Evolutionary conservation across 2,113 vertebrate genomes (phyloP).

Genomic region (Cheirogaleus medius): DNA sequence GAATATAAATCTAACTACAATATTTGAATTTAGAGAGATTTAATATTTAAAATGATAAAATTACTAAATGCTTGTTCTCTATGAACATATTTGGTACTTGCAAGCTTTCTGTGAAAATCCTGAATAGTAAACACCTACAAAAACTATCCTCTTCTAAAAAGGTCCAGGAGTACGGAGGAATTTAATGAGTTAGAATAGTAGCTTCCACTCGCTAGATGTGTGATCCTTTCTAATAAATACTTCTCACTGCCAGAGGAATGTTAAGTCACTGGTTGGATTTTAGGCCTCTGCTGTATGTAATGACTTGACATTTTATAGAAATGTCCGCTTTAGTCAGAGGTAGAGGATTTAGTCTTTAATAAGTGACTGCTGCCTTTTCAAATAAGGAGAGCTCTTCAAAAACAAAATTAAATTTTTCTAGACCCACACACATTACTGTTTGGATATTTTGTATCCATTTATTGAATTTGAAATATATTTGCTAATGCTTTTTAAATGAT

Average conservation of each 20-base stretch:
- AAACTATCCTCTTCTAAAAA: not conserved
- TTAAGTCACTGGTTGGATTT: not conserved
- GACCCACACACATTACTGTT: not conserved
- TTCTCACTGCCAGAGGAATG: not conserved
- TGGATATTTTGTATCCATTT: not conserved
- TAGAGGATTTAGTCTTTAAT: not conserved
- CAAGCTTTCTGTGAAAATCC: not conserved
- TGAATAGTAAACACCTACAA: not conserved
- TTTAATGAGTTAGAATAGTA: not conserved
- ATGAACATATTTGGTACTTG: not conserved
- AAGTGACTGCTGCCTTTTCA: not conserved
- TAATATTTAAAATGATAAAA: not conserved
- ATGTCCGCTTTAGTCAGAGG: not conserved
- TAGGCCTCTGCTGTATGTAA: not conserved
- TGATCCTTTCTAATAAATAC: not conserved
- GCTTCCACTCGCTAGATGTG: not conserved
- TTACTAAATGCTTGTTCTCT: not conserved
- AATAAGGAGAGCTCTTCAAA: not conserved
- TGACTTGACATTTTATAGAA: not conserved
- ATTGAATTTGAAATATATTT: not conserved
- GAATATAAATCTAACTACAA: not conserved
- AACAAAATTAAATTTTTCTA: not conserved
- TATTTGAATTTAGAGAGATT: not conserved
- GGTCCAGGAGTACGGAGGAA: not conserved
- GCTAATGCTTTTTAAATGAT: not conserved